phyloP scores from a whole-genome alignment of 2,113 vertebrate genomes.

The Penelope pileata region DNA sequence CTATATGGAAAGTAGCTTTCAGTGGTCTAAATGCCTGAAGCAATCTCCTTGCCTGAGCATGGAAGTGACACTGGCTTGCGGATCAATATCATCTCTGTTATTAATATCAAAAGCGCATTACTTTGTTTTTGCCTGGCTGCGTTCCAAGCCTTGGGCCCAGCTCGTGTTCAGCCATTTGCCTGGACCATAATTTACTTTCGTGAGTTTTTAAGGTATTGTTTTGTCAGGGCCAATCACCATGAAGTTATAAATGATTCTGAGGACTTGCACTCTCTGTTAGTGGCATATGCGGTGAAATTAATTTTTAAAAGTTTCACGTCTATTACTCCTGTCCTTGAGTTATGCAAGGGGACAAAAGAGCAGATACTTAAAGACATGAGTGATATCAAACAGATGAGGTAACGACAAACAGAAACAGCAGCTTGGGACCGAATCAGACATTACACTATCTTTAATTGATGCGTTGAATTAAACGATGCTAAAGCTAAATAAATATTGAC shows the following conservation, averaged over 20 bases:
- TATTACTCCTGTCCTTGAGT: slow-evolving; percentile 98
- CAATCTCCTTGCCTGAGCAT: slow-evolving; percentile 82
- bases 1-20: slow-evolving; percentile 94
- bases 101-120: slow-evolving; percentile 99
- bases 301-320: slow-evolving; percentile 96
- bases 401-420: slow-evolving; percentile 89
- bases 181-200: slow-evolving; percentile 98
- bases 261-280: slow-evolving; percentile 86
- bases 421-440: slow-evolving; percentile 86
- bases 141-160: slow-evolving; percentile 83
- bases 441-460: slow-evolving; percentile 96
- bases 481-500: slow-evolving; percentile 96
- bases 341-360: slow-evolving; percentile 84
- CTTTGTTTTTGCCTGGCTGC: slow-evolving; percentile 94
- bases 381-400: slow-evolving; percentile 90
- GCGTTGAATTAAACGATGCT: slow-evolving; percentile 92
- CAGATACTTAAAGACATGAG: slow-evolving; percentile 79
- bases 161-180: slow-evolving; percentile 88
- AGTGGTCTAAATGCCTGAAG: slow-evolving; percentile 89
- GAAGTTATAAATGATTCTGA: slow-evolving; percentile 96
- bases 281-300: slow-evolving; percentile 90
- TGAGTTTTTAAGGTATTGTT: slow-evolving; percentile 99
- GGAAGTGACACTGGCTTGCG: slow-evolving; percentile 83
- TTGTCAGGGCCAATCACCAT: slow-evolving; percentile 99
- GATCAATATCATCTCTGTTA: slow-evolving; percentile 99